Percentiles rank a stretch among this genome's conserved stretches.
phyloP scores from a whole-genome alignment of 1,140 invertebrate species.

The Pseudomyrmex pallidus region DNA sequence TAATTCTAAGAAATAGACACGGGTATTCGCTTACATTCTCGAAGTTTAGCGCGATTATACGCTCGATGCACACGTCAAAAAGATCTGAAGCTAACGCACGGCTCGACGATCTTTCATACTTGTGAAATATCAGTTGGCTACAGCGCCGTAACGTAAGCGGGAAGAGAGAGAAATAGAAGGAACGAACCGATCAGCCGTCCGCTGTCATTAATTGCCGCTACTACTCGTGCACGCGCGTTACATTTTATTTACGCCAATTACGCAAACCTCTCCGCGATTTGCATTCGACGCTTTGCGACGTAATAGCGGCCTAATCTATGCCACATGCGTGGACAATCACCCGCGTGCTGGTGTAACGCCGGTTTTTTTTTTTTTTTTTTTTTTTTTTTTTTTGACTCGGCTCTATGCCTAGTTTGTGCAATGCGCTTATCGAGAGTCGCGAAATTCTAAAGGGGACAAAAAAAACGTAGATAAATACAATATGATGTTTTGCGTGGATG shows the following conservation, averaged over 20 bases:
- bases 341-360: slow-evolving; percentile 4
- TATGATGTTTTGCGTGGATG: background rate
- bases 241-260: slow-evolving; percentile 70
- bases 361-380: slow-evolving; percentile 22
- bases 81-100: slow-evolving; percentile 27
- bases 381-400: slow-evolving; percentile 3
- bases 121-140: slow-evolving; percentile 56
- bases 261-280: slow-evolving; percentile 65
- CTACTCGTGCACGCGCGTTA: slow-evolving; percentile 62
- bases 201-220: slow-evolving; percentile 67
- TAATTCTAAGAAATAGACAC: background rate
- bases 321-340: slow-evolving; percentile 28
- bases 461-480: background rate
- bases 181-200: background rate
- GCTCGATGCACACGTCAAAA: background rate
- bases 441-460: slow-evolving; percentile 21
- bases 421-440: background rate
- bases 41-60: background rate
- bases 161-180: slow-evolving; percentile 25
- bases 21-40: background rate
- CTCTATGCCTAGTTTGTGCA: background rate
- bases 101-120: slow-evolving; percentile 47
- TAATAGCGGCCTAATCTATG: slow-evolving; percentile 39
- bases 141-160: slow-evolving; percentile 38
- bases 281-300: slow-evolving; percentile 66